Evolutionary conservation across 2,797 vertebrate species (phyloP).

Genomic region (Sebastes iracundus): DNA sequence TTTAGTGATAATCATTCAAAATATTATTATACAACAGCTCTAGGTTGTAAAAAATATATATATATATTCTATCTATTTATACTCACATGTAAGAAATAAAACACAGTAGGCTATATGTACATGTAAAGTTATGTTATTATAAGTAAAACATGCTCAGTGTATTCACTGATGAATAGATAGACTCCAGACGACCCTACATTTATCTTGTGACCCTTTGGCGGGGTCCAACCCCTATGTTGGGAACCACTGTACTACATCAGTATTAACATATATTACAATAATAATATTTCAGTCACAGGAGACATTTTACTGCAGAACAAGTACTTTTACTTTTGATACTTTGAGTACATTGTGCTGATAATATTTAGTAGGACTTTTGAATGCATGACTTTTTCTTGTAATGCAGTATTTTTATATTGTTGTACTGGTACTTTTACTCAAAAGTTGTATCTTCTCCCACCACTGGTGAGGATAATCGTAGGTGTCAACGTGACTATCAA

Average conservation of each 20-base stretch:
- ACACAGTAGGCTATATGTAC: background rate
- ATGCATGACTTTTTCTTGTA: background rate
- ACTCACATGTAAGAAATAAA: background rate
- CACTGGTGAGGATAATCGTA: background rate
- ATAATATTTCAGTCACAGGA: background rate
- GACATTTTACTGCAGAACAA: background rate
- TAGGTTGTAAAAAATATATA: too few relatives aligned
- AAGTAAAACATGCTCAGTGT: background rate
- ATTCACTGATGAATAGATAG: background rate
- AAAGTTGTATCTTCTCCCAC: background rate
- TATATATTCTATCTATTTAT: too few relatives aligned
- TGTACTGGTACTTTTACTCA: background rate
- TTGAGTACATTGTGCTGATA: background rate
- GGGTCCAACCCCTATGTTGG: background rate
- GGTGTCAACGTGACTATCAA: conserved; percentile 7
- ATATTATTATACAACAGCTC: too few relatives aligned
- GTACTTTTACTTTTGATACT: background rate
- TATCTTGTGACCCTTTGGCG: background rate
- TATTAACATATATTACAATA: background rate
- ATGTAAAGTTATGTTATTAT: background rate
- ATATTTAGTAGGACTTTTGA: background rate
- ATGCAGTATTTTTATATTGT: background rate
- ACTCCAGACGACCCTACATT: too few relatives aligned
- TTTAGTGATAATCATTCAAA: too few relatives aligned
- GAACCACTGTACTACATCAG: background rate